Conservation (phyloP, 1,140 invertebrate species). For the Laupala kohalensis region DNA sequence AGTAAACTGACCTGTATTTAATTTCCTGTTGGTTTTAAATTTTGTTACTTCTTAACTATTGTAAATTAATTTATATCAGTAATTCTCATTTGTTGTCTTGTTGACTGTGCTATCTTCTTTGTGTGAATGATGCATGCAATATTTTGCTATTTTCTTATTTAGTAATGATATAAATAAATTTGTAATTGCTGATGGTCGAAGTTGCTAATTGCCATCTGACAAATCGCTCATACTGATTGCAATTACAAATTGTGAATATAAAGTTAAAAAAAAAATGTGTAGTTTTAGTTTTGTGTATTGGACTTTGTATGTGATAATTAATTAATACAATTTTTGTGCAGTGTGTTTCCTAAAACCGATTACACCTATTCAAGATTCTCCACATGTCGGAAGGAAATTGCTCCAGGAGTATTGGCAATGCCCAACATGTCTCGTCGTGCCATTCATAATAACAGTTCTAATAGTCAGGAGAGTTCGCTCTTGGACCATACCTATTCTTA, state of each 20-base stretch:
- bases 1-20: no score
- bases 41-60: no score
- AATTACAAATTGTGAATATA: no score
- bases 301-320: neutral
- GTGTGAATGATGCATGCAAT: neutral
- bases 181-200: neutral
- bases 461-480: no score
- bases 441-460: no score
- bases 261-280: neutral
- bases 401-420: slow-evolving; percentile 60
- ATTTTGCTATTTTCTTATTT: neutral
- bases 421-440: slow-evolving; percentile 73
- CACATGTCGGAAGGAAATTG: slow-evolving; percentile 59
- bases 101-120: no score
- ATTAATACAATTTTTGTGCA: slow-evolving; percentile 28
- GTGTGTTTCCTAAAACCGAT: slow-evolving; percentile 67
- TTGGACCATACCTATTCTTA: no score
- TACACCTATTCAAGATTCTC: slow-evolving; percentile 64
- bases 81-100: no score
- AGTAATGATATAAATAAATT: neutral
- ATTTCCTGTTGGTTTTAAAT: no score
- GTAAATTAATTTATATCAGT: no score
- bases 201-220: neutral
- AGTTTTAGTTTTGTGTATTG: neutral
- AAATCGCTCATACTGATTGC: no score